Evolutionary conservation across 2,888 invertebrate genomes (phyloP).

Genomic region (Cordilura impudica): DNA sequence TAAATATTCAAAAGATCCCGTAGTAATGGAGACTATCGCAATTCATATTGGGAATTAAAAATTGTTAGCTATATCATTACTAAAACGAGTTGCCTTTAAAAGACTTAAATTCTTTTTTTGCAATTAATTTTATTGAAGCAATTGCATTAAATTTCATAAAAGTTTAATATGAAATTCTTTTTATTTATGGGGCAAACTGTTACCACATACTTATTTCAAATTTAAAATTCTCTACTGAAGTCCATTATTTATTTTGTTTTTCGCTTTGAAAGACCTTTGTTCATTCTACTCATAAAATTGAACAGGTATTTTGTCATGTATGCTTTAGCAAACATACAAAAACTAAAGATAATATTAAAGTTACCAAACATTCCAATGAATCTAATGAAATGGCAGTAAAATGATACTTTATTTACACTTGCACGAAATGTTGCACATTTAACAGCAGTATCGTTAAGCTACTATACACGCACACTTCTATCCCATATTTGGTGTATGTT

Average conservation of each 20-base stretch:
- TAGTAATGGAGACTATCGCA: too few relatives aligned
- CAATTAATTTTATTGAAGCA: too few relatives aligned
- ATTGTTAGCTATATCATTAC: too few relatives aligned
- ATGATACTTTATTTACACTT: constrained; percentile 72
- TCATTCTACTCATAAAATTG: constrained; percentile 26
- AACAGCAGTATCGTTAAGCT: constrained; percentile 51
- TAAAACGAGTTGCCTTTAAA: too few relatives aligned
- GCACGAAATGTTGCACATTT: constrained; percentile 74
- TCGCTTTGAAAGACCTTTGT: not conserved
- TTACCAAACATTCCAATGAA: constrained; percentile 27
- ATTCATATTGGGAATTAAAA: too few relatives aligned
- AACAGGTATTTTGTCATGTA: constrained; percentile 48
- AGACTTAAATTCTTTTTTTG: too few relatives aligned
- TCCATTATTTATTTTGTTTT: not conserved
- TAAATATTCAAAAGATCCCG: too few relatives aligned
- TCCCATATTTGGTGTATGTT: not conserved
- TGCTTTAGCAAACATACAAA: not conserved
- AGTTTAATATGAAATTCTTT: too few relatives aligned
- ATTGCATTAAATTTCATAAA: too few relatives aligned
- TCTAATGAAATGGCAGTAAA: constrained; percentile 58
- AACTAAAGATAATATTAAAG: constrained; percentile 16
- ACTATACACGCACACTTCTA: constrained; percentile 15
- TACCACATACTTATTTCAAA: too few relatives aligned
- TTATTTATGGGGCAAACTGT: too few relatives aligned
- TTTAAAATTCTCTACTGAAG: too few relatives aligned